phyloP scores from a whole-genome alignment of 2,888 invertebrate species.

The Drepanosiphum platanoidis region DNA sequence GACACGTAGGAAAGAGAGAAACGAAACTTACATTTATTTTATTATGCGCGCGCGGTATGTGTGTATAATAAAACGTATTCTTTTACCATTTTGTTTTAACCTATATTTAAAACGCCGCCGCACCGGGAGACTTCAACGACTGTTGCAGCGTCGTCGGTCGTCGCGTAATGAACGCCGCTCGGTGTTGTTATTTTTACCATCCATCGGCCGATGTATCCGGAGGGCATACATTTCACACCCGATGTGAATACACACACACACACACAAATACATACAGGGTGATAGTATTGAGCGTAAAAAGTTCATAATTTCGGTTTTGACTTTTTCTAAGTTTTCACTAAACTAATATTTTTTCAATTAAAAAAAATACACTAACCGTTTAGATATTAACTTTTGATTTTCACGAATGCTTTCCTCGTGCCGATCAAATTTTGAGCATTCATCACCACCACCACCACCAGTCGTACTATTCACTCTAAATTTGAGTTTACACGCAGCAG shows the following conservation, averaged over 20 bases:
- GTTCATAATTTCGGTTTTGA: too few species aligned
- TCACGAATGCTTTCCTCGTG: too few species aligned
- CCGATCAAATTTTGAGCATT: too few species aligned
- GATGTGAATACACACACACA: background rate
- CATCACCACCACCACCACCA: too few species aligned
- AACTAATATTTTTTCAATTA: too few species aligned
- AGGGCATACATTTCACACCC: conserved; percentile 39
- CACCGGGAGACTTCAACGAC: conserved; percentile 1
- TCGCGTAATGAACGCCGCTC: conserved; percentile 28
- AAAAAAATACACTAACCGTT: too few species aligned
- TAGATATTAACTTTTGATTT: too few species aligned
- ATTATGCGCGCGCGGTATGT: background rate
- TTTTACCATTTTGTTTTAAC: background rate
- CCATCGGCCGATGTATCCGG: background rate
- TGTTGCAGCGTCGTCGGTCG: conserved; percentile 23
- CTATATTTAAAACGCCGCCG: conserved; percentile 1
- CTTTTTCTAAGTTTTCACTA: too few species aligned
- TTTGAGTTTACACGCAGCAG: background rate
- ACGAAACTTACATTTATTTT: background rate
- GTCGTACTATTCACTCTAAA: too few species aligned
- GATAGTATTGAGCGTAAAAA: too few species aligned
- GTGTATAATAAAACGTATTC: background rate
- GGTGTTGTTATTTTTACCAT: conserved; percentile 13
- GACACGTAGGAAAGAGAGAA: background rate
- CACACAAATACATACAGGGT: too few species aligned